Evolutionary conservation across 2,888 invertebrate species (phyloP), one percentile per base, ranked within the genome.

Genomic region (Mechanitis mazaeus): DNA sequence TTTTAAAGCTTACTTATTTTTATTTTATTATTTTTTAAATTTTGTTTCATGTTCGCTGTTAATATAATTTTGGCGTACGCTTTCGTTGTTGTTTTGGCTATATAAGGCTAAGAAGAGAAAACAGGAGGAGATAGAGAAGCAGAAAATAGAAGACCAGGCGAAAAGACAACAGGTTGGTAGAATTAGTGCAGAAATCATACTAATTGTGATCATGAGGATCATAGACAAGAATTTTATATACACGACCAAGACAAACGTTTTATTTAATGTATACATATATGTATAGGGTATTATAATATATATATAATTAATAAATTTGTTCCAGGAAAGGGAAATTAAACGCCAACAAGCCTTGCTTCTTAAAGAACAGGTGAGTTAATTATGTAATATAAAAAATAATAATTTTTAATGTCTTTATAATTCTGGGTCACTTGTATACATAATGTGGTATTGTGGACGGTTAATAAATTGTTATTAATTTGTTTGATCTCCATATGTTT

Each of bases 281-380:
- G 6, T 35, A 35, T 6, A 11, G 4, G 7, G 5, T 33, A 3
- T n/a, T 45, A 33, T 54, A 46, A 2, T 57, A 42, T 20, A 35
- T 42, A 56, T 50, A 47, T 60, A 56, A 9, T 20, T 28, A 12
- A 3, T 45, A 2, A 42, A 31, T 74, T 91, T 91, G 84, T 92
- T 94, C 63, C 92, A 97, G 97, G 97, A 97, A 84, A 93, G 96
- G 81, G 97, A 97, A 89, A 86, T 96, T 78, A 97, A 97, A 87
- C 91, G 96, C 76, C 96, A 97, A 80, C 97, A 97, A 81, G 94
- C 96, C 58, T 94, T 96, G 69, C 92, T 97, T 78, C 91, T 96
- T 72, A 97, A 97, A 90, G 97, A 97, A 90, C 97, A 97, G 95
- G 97, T 97, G 92, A 91, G 91, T 80, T 42, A 35, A 5, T 35